Evolutionary conservation across 2,888 invertebrate species (phyloP).

Genomic region (Sminthurides aquaticus): DNA sequence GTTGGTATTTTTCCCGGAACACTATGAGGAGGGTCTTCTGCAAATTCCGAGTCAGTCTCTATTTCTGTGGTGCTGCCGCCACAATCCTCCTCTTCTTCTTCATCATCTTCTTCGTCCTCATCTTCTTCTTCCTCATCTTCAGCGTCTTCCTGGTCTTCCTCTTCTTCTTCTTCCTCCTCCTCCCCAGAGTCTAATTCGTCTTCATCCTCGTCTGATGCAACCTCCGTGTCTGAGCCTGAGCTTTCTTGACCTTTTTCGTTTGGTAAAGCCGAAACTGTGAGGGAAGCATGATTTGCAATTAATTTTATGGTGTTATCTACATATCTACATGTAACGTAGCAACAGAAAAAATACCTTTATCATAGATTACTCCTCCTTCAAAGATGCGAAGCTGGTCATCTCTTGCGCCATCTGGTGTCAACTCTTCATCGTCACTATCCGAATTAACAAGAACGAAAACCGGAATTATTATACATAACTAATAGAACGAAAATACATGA

Average conservation of each 20-base stretch:
- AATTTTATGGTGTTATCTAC: too few species aligned
- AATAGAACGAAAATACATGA: too few species aligned
- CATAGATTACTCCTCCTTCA: not conserved
- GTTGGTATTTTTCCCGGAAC: constrained; percentile 58
- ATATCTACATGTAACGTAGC: too few species aligned
- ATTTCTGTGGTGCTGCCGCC: constrained; percentile 85
- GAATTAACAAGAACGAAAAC: constrained; percentile 44
- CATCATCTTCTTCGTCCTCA: constrained; percentile 47
- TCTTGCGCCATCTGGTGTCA: constrained; percentile 44
- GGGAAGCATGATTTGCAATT: too few species aligned
- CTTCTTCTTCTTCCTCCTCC: constrained; percentile 43
- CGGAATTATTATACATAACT: too few species aligned
- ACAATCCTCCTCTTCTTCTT: constrained; percentile 48
- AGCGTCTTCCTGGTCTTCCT: constrained; percentile 51
- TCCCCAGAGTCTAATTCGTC: constrained; percentile 47
- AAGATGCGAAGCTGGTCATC: not conserved
- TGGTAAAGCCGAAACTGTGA: too few species aligned
- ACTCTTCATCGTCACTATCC: constrained; percentile 50
- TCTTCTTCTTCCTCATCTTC: constrained; percentile 41
- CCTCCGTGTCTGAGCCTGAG: constrained; percentile 41
- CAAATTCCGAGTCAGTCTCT: constrained; percentile 86
- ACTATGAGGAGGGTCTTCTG: constrained; percentile 62
- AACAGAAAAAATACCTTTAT: too few species aligned
- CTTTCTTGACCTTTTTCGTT: constrained; percentile 45
- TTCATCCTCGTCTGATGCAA: constrained; percentile 36